These are phyloP conservation scores for Mustelus asterias DNA, from an alignment of 2,113 vertebrate genomes.

Conservation along the genomic window DNA sequence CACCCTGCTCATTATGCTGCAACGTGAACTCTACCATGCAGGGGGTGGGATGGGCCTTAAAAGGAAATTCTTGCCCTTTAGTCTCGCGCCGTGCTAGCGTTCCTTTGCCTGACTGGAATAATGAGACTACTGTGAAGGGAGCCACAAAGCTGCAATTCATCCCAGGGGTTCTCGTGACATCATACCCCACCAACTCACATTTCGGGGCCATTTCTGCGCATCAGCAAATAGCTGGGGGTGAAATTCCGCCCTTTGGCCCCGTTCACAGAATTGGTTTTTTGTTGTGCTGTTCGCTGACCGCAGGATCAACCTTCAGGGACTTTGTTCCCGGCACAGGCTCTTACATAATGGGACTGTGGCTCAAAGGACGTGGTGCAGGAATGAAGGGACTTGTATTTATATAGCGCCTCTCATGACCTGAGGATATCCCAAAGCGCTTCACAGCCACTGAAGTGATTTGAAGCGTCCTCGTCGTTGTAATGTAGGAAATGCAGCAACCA, in stretches of 20 bases:
- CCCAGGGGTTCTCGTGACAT: not conserved
- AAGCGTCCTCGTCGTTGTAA: not conserved
- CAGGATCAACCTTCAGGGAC: not conserved
- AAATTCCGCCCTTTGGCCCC: not conserved
- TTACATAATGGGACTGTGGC: not conserved
- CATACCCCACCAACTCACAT: not conserved
- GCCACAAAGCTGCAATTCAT: slow-evolving; percentile 16
- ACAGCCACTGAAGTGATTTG: not conserved
- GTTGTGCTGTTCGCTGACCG: not conserved
- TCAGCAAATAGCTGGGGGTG: not conserved
- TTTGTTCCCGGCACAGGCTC: not conserved
- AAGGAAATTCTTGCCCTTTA: not conserved
- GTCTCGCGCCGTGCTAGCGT: not conserved
- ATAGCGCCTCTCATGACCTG: not conserved
- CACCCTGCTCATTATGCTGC: not conserved
- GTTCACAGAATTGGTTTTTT: not conserved
- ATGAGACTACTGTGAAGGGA: not conserved
- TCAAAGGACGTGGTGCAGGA: not conserved
- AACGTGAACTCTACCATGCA: not conserved
- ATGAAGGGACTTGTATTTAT: not conserved
- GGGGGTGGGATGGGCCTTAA: not conserved
- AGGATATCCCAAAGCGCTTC: not conserved
- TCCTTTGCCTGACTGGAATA: not conserved
- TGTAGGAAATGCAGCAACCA: not conserved
- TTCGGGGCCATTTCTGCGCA: not conserved